Conservation (phyloP, 2,888 invertebrate genomes). For the Trimorus sp. region DNA sequence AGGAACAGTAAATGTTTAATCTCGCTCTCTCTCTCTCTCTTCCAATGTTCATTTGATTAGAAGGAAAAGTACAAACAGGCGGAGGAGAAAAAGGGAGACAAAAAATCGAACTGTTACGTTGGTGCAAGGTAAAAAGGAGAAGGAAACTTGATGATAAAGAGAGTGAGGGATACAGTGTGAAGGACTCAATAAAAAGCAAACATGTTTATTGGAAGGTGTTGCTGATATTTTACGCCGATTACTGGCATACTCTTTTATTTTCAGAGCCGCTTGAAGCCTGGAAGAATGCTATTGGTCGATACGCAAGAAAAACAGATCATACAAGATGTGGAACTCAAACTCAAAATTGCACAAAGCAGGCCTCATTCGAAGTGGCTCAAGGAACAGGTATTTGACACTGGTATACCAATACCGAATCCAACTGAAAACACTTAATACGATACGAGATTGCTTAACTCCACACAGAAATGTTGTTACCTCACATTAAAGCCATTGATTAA, state of each 20-base stretch:
- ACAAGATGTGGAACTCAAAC: slow-evolving; percentile 96
- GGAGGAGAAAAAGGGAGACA: too few relatives aligned
- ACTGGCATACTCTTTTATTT: slow-evolving; percentile 77
- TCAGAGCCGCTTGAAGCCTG: slow-evolving; percentile 98
- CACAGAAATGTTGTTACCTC: too few relatives aligned
- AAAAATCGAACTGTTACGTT: too few relatives aligned
- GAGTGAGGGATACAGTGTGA: not conserved
- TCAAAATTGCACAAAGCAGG: slow-evolving; percentile 91
- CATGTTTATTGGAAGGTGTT: slow-evolving; percentile 35
- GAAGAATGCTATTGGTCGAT: slow-evolving; percentile 98
- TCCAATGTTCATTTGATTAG: too few relatives aligned
- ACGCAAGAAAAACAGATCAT: slow-evolving; percentile 94
- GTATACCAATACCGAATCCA: too few relatives aligned
- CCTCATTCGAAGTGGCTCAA: slow-evolving; percentile 96
- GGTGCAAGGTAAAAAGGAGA: too few relatives aligned
- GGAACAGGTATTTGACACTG: slow-evolving; percentile 87
- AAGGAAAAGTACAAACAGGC: too few relatives aligned
- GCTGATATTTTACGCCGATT: slow-evolving; percentile 71
- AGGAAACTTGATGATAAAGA: not conserved
- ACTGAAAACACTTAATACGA: too few relatives aligned
- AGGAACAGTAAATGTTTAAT: too few relatives aligned
- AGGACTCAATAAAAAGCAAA: too few relatives aligned
- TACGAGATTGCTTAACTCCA: too few relatives aligned
- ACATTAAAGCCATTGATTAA: slow-evolving; percentile 5
- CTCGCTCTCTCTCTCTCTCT: too few relatives aligned